Conservation (phyloP, 2,113 vertebrate species). For the Gobius niger region DNA sequence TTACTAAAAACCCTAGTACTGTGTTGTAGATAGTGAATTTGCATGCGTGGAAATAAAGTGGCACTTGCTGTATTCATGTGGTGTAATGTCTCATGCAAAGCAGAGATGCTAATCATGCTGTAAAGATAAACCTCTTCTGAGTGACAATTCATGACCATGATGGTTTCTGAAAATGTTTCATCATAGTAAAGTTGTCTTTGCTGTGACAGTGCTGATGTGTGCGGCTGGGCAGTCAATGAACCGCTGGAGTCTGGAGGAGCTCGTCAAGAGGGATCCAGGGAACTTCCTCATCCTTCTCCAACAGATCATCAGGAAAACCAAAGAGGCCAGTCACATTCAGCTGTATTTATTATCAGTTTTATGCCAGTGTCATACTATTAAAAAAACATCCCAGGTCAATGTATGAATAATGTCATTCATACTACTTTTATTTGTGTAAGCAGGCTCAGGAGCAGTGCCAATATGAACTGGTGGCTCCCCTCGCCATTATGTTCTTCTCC, state of each 20-base stretch:
- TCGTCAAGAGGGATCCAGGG: constrained; percentile 88
- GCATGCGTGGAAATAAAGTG: not conserved
- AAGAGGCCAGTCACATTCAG: constrained; percentile 79
- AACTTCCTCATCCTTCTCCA: constrained; percentile 94
- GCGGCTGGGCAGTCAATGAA: constrained; percentile 90
- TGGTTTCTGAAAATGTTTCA: too few species aligned
- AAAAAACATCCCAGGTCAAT: too few species aligned
- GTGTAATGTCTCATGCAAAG: not conserved
- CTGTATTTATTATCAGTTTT: not conserved
- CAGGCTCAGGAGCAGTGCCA: constrained; percentile 90
- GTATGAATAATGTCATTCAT: not conserved
- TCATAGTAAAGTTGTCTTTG: constrained; percentile 13
- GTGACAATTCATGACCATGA: too few species aligned
- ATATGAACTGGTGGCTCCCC: constrained; percentile 87
- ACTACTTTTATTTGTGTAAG: constrained; percentile 16
- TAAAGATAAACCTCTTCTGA: not conserved
- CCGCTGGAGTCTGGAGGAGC: constrained; percentile 94
- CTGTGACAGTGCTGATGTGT: constrained; percentile 54
- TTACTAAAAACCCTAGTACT: not conserved
- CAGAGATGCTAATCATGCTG: not conserved
- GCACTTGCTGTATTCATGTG: not conserved
- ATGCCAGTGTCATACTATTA: not conserved
- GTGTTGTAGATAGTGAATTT: not conserved
- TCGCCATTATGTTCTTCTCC: constrained; percentile 91
- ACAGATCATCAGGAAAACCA: constrained; percentile 88